Percentiles rank a stretch among this genome's conserved stretches.
phyloP scores from a whole-genome alignment of 64 coral and sea anemone species.

The Exaiptasia diaphana region DNA sequence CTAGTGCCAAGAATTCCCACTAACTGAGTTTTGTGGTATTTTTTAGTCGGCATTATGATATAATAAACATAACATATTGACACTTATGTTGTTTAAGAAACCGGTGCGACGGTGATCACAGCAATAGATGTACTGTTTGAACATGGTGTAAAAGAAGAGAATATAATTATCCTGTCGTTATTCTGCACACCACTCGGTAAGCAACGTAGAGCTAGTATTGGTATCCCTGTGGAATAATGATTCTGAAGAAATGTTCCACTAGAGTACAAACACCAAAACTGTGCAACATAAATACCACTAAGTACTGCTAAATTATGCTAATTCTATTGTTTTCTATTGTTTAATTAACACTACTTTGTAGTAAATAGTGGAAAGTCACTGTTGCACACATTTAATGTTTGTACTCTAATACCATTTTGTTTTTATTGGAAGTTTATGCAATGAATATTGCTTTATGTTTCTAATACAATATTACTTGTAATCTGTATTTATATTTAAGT shows the following conservation, averaged over 20 bases:
- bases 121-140: conserved; percentile 82
- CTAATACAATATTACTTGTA: too few species aligned
- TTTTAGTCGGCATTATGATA: neutral
- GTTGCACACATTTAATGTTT: too few species aligned
- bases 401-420: too few species aligned
- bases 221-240: neutral
- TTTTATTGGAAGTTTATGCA: too few species aligned
- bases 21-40: too few species aligned
- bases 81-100: conserved; percentile 52
- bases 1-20: too few species aligned
- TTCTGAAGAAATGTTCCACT: neutral
- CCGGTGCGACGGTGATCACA: conserved; percentile 85
- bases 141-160: conserved; percentile 88
- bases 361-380: neutral
- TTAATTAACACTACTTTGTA: neutral
- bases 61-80: neutral
- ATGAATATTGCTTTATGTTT: too few species aligned
- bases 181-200: conserved; percentile 88
- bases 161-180: conserved; percentile 82
- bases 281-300: neutral
- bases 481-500: too few species aligned
- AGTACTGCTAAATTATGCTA: neutral
- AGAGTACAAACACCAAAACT: neutral
- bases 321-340: neutral
- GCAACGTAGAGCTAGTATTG: neutral